Evolutionary conservation across 2,888 invertebrate genomes (phyloP).

Genomic region (Steinernema scapterisci): DNA sequence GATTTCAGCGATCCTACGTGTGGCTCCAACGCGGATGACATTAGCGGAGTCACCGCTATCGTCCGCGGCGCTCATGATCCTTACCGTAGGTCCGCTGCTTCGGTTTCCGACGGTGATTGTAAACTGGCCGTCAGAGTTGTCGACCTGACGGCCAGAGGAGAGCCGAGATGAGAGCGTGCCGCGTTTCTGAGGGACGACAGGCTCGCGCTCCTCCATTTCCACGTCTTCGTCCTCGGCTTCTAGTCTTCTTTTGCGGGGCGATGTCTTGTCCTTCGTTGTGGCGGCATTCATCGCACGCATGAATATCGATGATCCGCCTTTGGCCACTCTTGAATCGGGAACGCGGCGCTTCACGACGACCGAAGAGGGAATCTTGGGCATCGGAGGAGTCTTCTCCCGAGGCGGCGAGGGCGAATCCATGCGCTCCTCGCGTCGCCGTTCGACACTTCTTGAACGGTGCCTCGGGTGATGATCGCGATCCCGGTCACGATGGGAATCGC

Average conservation of each 20-base stretch:
- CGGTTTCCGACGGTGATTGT: background rate
- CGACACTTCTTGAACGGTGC: background rate
- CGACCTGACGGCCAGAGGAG: background rate
- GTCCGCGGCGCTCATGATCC: background rate
- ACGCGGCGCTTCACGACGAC: constrained; percentile 6
- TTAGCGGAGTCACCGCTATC: background rate
- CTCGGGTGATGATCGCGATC: background rate
- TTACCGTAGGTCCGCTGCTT: background rate
- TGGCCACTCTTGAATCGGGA: background rate
- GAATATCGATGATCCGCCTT: constrained; percentile 10
- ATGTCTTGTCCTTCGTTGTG: background rate
- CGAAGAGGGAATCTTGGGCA: background rate
- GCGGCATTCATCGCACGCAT: constrained; percentile 13
- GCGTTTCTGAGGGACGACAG: background rate
- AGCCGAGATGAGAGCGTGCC: background rate
- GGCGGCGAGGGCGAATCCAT: background rate
- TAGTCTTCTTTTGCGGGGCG: background rate
- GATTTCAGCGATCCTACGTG: background rate
- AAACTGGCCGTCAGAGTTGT: background rate
- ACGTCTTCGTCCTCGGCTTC: background rate
- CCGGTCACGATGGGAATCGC: constrained; percentile 32
- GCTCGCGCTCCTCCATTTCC: background rate
- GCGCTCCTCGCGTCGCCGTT: background rate
- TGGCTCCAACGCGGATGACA: background rate
- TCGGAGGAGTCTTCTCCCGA: background rate